These are phyloP conservation scores for Slavum lentiscoides DNA, from an alignment of 2,888 invertebrate species.

Conservation along the genomic window DNA sequence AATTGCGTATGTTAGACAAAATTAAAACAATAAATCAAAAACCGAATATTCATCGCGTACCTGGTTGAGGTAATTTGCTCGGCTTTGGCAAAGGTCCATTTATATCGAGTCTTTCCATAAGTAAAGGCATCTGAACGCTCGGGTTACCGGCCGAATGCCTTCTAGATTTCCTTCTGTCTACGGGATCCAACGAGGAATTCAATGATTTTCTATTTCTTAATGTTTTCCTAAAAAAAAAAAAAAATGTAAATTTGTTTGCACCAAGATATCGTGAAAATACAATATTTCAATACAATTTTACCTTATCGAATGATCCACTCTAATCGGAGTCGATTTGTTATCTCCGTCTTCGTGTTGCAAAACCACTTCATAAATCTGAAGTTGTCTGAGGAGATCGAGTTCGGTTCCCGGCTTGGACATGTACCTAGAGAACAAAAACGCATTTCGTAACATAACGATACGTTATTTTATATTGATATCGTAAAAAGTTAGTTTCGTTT, in stretches of 20 bases:
- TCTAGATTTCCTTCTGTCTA: constrained; percentile 75
- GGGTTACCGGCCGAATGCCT: constrained; percentile 71
- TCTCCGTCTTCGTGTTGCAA: constrained; percentile 86
- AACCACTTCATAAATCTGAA: constrained; percentile 94
- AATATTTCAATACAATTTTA: constrained; percentile 56
- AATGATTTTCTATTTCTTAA: constrained; percentile 71
- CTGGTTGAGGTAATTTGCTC: constrained; percentile 46
- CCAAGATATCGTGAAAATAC: background rate
- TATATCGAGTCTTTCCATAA: constrained; percentile 48
- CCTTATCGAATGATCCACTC: constrained; percentile 65
- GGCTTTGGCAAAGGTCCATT: constrained; percentile 32
- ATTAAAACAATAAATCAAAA: background rate
- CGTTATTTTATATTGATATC: background rate
- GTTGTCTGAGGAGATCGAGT: constrained; percentile 87
- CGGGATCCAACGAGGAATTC: constrained; percentile 58
- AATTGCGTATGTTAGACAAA: background rate
- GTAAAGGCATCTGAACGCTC: constrained; percentile 44
- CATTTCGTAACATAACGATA: background rate
- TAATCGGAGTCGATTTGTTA: constrained; percentile 69
- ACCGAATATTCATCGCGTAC: background rate
- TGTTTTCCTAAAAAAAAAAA: constrained; percentile 67
- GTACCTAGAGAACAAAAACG: constrained; percentile 63
- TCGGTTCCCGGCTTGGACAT: constrained; percentile 92
- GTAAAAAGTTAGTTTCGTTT: constrained; percentile 44
- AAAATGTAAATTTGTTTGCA: background rate